Percentiles rank a stretch among this genome's conserved stretches.
Conservation (phyloP, 2,888 invertebrate species). For the Allophyes oxyacanthae region DNA sequence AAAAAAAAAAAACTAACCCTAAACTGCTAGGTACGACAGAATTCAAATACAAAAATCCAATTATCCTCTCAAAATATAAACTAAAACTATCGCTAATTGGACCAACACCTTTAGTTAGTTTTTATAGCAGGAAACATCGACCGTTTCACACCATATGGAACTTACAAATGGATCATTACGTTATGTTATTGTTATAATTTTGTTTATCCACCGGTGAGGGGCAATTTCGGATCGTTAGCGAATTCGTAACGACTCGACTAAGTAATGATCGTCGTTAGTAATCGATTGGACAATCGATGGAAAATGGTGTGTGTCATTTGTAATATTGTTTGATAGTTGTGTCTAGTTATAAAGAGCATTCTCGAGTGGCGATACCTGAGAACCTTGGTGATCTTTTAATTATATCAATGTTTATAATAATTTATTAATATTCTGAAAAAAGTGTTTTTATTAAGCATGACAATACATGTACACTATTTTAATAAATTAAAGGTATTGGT, state of each 20-base stretch:
- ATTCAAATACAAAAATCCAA: slow-evolving; percentile 4
- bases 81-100: slow-evolving; percentile 26
- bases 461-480: too few species aligned
- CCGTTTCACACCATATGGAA: slow-evolving; percentile 74
- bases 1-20: too few species aligned
- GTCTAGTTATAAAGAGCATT: neutral
- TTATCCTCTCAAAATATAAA: slow-evolving; percentile 3
- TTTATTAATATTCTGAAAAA: too few species aligned
- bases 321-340: neutral
- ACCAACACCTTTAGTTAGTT: slow-evolving; percentile 44
- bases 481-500: too few species aligned
- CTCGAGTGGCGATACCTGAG: too few species aligned
- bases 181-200: slow-evolving; percentile 71
- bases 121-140: slow-evolving; percentile 35
- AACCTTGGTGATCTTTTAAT: too few species aligned
- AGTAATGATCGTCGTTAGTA: slow-evolving; percentile 24
- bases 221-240: slow-evolving; percentile 76
- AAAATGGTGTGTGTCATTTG: neutral
- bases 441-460: too few species aligned
- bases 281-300: slow-evolving; percentile 36
- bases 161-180: slow-evolving; percentile 59
- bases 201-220: slow-evolving; percentile 68
- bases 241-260: slow-evolving; percentile 59
- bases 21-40: too few species aligned
- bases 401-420: too few species aligned